Evolutionary conservation across 2,888 invertebrate species (phyloP), one percentile per base, ranked within the genome.

Genomic region (Drosophila macrothrix): DNA sequence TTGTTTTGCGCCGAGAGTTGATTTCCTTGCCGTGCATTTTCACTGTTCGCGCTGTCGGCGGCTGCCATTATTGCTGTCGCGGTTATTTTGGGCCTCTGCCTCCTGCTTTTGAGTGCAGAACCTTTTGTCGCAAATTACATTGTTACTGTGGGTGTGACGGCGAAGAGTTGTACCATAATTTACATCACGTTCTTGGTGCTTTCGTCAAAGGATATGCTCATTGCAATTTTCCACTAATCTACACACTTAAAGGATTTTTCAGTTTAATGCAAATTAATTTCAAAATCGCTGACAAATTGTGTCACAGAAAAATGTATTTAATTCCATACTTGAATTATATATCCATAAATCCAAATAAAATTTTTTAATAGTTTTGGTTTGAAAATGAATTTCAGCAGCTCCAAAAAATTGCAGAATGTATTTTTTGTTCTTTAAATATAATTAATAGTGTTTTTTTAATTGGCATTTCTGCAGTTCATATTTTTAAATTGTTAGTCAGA

Each of bases 81-180:
- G 67, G 59, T 63, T 76, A 39, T 70, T 75, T 73, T 59, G 61
- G 59, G 63, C 63, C 68, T 60, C 43, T n/a, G 31, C 22, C 61
- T 39, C 25, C 12, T 49, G 49, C 28, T n/a, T 22, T 31, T 33
- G 52, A 43, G 61, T 56, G 52, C 64, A 55, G 54, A 67, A 72
- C 72, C 81, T 81, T 78, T 88, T 88, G 85, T 83, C 55, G 71
- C 83, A 88, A 84, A 88, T 85, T 85, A 85, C 76, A 73, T 79
- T 73, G 85, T 78, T 84, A 80, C 82, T 75, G 71, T 82, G 77
- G 81, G 55, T 50, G 78, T 56, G 67, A 46, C 49, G 35, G n/a
- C 16, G 39, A 9, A 22, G 22, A 56, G 19, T 41, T 60, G 33
- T 31, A 37, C 46, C 22, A 22, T 62, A 25, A 74, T 61, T 43